Conservation (phyloP, 23 tunicate genomes). For the Phallusia fumigata region DNA sequence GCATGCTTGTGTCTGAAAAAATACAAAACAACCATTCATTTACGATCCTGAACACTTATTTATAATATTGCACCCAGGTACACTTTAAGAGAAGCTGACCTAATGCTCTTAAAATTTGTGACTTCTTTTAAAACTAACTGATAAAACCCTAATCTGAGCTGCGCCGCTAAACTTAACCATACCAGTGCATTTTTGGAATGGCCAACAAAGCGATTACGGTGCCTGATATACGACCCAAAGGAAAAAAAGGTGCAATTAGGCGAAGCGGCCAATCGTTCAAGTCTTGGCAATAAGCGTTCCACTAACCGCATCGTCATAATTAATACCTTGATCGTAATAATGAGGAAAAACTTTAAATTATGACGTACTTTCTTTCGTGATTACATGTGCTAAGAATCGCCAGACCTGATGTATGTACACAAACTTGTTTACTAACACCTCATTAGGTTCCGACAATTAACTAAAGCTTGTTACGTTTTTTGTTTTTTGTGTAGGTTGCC, state of each 20-base stretch:
- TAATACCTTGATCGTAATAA: background rate
- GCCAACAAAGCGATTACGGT: background rate
- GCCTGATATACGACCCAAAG: background rate
- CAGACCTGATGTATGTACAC: background rate
- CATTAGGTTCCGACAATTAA: background rate
- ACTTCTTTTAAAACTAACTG: no score
- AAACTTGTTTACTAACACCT: background rate
- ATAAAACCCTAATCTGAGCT: no score
- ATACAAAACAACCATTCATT: no score
- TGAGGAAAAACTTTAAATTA: background rate
- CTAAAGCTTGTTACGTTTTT: background rate
- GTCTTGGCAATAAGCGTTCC: background rate
- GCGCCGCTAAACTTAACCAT: no score
- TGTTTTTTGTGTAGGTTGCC: background rate
- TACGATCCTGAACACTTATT: no score
- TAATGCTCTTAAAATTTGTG: no score
- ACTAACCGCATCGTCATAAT: conserved; percentile 9
- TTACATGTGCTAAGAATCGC: background rate
- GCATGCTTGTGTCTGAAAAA: conserved; percentile 11
- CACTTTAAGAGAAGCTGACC: no score
- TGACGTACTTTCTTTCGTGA: background rate
- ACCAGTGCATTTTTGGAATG: conserved; percentile 5
- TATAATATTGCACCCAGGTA: no score
- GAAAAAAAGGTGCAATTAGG: conserved; percentile 10
- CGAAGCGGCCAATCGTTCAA: background rate